Percentiles rank a stretch among this genome's conserved stretches.
phyloP scores from a whole-genome alignment of 2,113 vertebrate species.

The Mormoops blainvillei region DNA sequence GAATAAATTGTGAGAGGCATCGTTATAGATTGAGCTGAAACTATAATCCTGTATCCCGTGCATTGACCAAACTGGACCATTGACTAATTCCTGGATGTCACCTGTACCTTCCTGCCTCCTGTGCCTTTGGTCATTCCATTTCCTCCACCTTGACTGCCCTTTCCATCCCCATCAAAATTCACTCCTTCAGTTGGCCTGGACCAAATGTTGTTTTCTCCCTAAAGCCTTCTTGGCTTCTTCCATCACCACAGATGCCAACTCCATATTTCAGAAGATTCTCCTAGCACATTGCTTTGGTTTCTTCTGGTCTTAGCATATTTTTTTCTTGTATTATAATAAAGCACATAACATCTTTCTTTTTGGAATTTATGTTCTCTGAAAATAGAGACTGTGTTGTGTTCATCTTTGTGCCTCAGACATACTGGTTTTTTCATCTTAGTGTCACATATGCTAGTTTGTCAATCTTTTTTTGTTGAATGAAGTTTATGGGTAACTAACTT shows the following conservation, averaged over 20 bases:
- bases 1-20: not conserved
- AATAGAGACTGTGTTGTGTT: not conserved
- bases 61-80: not conserved
- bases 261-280: not conserved
- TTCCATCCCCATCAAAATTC: not conserved
- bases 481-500: not conserved
- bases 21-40: not conserved
- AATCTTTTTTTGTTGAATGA: not conserved
- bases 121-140: not conserved
- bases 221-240: not conserved
- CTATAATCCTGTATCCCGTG: not conserved
- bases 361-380: not conserved
- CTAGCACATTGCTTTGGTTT: not conserved
- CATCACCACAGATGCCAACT: not conserved
- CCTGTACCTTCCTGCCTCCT: not conserved
- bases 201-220: not conserved
- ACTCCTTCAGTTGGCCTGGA: not conserved
- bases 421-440: not conserved
- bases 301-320: not conserved
- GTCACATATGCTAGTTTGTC: not conserved
- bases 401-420: not conserved
- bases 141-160: not conserved
- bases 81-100: not conserved
- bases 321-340: not conserved
- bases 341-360: not conserved